Conservation (phyloP, 2,888 invertebrate genomes). For the Drosophila vallismaia region DNA sequence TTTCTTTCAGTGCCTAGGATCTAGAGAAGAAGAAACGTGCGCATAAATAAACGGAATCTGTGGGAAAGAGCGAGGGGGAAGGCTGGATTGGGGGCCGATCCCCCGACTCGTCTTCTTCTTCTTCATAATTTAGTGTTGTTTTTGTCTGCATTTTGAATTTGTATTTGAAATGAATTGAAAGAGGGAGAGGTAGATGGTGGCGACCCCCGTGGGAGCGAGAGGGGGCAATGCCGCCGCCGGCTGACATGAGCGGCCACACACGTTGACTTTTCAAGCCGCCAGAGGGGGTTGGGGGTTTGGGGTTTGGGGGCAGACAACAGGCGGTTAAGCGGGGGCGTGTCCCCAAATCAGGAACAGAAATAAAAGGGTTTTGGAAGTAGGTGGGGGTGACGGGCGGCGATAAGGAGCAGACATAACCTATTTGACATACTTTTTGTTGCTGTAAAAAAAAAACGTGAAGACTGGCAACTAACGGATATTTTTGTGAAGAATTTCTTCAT, state of each 20-base stretch:
- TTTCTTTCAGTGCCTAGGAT: conserved; percentile 22
- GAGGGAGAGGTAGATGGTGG: neutral
- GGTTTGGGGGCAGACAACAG: neutral
- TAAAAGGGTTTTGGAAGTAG: neutral
- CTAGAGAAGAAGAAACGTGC: conserved; percentile 57
- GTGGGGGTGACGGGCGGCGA: neutral
- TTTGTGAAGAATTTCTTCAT: neutral
- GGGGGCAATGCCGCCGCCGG: conserved; percentile 38
- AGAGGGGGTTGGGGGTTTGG: neutral
- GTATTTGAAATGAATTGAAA: conserved; percentile 35
- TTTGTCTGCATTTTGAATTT: conserved; percentile 38
- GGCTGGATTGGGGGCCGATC: conserved; percentile 14
- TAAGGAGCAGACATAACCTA: conserved; percentile 5
- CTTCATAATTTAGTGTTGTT: conserved; percentile 39
- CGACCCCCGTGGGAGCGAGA: conserved; percentile 3
- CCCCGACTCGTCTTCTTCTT: conserved; percentile 5
- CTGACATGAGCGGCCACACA: conserved; percentile 71
- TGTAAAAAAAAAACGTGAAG: conserved; percentile 3
- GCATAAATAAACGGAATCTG: conserved; percentile 65
- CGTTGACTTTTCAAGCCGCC: conserved; percentile 33
- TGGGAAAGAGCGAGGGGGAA: conserved; percentile 8
- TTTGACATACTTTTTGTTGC: conserved; percentile 18
- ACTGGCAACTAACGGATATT: neutral
- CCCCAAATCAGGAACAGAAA: neutral
- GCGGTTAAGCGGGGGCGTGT: conserved; percentile 10